Evolutionary conservation across 2,888 invertebrate species (phyloP), one percentile per base, ranked within the genome.

Genomic region (Philopedon plagiatum): DNA sequence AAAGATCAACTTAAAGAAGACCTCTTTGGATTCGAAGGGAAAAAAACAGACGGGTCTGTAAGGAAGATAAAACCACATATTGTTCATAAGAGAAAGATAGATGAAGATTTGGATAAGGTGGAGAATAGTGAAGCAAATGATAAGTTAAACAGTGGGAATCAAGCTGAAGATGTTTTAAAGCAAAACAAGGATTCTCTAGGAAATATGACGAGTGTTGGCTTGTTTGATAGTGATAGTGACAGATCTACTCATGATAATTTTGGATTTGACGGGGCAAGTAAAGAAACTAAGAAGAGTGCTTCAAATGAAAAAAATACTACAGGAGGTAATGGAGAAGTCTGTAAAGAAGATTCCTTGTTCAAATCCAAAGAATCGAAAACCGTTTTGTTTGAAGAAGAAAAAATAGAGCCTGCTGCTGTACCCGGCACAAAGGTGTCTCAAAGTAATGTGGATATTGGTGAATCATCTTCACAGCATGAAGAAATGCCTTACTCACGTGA

Each of bases 201-300:
- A n/a, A 62, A 62, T 15, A 62, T 62, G 13, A 68, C 41, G 19
- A 54, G 13, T 41, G 21, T 61, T 11, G 61, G 26, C 9, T 61
- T 68, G 7, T 37, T 68, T 57, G 70, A 70, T 23, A 63, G 58
- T 23, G 57, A 39, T 9, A 58, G 26, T 68, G 60, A 51, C 7
- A 49, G 19, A 21, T 44, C 46, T 19, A 34, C 66, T 26, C 34
- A 66, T 21, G 66, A 62, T 26, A 19, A 62, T 49, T 9, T 26
- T 41, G 39, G n/a, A 2, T 23, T 21, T 39, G 21, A 11, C 5
- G n/a, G 13, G 15, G 13, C 19, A 18, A 5, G 11, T 21, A 39
- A 39, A n/a, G 21, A 5, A 13, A 1, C 5, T 15, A 56, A 18
- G 32, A 7, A 15, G 11, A 23, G n/a, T 5, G 15, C 9, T 15